A percentile compares a stretch with the other conserved stretches of the same genome.
phyloP scores from a whole-genome alignment of 2,113 vertebrate genomes.

The Rhizomys pruinosus region DNA sequence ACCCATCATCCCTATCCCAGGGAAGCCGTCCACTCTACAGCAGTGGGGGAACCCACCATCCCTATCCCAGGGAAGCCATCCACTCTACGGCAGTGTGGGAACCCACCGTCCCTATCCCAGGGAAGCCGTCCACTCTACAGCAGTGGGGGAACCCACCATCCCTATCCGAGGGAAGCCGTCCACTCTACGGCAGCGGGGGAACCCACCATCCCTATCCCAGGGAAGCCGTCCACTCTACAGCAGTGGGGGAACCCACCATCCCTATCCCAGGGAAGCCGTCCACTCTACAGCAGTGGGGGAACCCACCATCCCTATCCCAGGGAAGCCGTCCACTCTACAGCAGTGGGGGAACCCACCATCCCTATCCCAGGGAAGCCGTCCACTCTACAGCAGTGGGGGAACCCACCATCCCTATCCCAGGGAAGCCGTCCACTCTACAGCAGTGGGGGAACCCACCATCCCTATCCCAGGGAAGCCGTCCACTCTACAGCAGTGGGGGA shows the following conservation, averaged over 20 bases:
- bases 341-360: accelerated
- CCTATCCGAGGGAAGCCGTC: accelerated
- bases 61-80: accelerated
- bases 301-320: accelerated
- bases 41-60: accelerated
- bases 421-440: accelerated
- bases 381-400: not conserved
- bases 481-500: not conserved
- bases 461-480: accelerated
- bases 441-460: accelerated
- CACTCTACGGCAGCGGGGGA: not conserved
- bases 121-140: accelerated
- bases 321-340: accelerated
- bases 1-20: accelerated
- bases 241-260: accelerated
- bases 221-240: accelerated
- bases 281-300: not conserved
- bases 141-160: accelerated
- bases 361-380: accelerated
- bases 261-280: accelerated
- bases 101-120: accelerated
- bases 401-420: accelerated
- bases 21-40: accelerated
- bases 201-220: accelerated
- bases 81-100: not conserved